Evolutionary conservation across 2,888 invertebrate genomes (phyloP), one percentile per base, ranked within the genome.

Genomic region (Andrena camellia): DNA sequence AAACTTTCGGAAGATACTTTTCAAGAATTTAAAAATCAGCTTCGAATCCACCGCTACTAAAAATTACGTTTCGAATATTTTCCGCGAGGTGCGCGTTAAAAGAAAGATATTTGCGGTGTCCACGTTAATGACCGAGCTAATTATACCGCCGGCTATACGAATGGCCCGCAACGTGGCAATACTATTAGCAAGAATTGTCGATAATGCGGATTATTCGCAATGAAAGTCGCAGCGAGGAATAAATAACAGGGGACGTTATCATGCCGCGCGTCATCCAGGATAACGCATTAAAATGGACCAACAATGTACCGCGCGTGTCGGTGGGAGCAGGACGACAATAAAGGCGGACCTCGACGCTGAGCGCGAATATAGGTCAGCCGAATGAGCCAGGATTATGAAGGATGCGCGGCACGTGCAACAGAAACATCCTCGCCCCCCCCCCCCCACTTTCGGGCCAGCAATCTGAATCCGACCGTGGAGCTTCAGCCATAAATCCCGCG

Each of bases 311-410:
- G 59, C 26, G 33, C 69, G 62, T 62, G 67, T 6, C 20, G 50
- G 13, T 54, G 77, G 62, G 54, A 81, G 69, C 77, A 66, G 59
- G 29, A 69, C 17, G 20, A 76, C 63, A 60, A 71, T 74, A 75
- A 81, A 70, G 63, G 54, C 33, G 33, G 74, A 8, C 35, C 33
- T 69, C 54, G 59, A 10, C 26, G 59, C 52, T 63, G 50, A 60
- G n/a, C 33, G 70, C 31, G 66, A 57, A 83, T 83, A 83, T 83
- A 64, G 83, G 83, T 83, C 83, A 71, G 33, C 60, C 78, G 78
- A 83, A 83, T 75, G 83, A 78, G 63, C 67, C 70, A 63, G 83
- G 77, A 77, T 81, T 77, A 81, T 57, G 69, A 83, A 77, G 82
- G 76, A 81, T 68, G 72, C 69, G 48, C 60, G 8, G 79, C 33